These are phyloP conservation scores for Brachylomia viminalis DNA, from an alignment of 2,888 invertebrate species.

Conservation along the genomic window DNA sequence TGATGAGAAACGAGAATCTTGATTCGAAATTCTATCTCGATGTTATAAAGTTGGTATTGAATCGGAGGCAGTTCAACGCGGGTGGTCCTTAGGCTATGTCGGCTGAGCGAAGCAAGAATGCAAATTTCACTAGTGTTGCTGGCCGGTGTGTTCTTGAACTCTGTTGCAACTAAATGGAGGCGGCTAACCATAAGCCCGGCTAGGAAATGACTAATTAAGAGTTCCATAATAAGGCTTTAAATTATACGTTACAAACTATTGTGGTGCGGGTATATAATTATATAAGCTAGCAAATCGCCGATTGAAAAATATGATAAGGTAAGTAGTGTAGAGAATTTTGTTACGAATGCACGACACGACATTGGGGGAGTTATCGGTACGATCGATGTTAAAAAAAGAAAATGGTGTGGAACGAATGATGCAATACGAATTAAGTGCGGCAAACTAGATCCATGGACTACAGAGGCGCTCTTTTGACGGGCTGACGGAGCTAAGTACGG, in stretches of 20 bases:
- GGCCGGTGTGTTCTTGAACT: conserved; percentile 80
- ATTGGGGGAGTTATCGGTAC: conserved; percentile 74
- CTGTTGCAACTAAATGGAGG: conserved; percentile 75
- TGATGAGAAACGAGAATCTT: conserved; percentile 71
- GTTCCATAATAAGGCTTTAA: conserved; percentile 60
- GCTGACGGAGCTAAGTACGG: conserved; percentile 81
- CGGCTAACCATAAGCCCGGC: conserved; percentile 74
- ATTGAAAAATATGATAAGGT: conserved; percentile 69
- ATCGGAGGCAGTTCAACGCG: conserved; percentile 82
- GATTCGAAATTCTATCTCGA: conserved; percentile 80
- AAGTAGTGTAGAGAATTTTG: conserved; percentile 69
- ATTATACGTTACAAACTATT: conserved; percentile 61
- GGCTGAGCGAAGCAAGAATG: conserved; percentile 86
- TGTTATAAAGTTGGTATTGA: conserved; percentile 86
- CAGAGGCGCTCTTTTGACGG: conserved; percentile 83
- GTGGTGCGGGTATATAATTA: conserved; percentile 65
- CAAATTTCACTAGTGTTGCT: conserved; percentile 87
- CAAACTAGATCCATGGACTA: conserved; percentile 85
- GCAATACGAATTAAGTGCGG: conserved; percentile 85
- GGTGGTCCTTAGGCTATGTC: conserved; percentile 88
- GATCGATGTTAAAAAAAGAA: conserved; percentile 78
- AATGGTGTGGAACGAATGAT: conserved; percentile 84
- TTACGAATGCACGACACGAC: conserved; percentile 70
- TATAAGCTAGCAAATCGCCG: conserved; percentile 66
- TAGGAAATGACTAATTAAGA: conserved; percentile 74